Evolutionary conservation across 2,888 invertebrate species (phyloP).

Genomic region (Elgonia sp.): DNA sequence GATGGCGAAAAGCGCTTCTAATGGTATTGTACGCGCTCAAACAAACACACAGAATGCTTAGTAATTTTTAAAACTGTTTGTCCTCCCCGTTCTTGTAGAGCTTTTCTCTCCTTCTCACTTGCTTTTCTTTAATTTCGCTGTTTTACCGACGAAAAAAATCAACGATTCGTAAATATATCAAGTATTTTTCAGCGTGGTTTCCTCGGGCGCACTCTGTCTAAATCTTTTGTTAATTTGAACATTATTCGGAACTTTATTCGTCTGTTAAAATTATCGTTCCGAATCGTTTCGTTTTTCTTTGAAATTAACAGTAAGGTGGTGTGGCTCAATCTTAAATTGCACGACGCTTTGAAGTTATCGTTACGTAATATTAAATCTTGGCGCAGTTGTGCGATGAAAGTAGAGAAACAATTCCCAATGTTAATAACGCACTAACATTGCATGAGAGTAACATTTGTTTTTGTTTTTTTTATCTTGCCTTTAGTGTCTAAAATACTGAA

Average conservation of each 20-base stretch:
- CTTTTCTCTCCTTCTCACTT: constrained; percentile 53
- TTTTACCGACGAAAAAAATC: constrained; percentile 71
- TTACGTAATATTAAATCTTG: constrained; percentile 57
- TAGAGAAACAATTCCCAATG: not conserved
- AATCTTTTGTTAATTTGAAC: constrained; percentile 64
- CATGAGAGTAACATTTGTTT: not conserved
- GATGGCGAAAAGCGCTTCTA: constrained; percentile 80
- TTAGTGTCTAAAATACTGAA: too few relatives aligned
- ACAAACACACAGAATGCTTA: constrained; percentile 82
- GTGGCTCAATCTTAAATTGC: constrained; percentile 36
- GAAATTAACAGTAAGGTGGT: constrained; percentile 50
- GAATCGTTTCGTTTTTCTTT: constrained; percentile 62
- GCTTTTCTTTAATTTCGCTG: constrained; percentile 51
- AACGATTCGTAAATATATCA: constrained; percentile 74
- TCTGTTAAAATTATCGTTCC: constrained; percentile 55
- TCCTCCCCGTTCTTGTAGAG: constrained; percentile 66
- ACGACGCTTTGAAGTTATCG: constrained; percentile 40
- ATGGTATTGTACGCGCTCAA: constrained; percentile 83
- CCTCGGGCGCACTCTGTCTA: constrained; percentile 28
- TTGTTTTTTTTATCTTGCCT: too few relatives aligned
- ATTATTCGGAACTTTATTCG: constrained; percentile 51
- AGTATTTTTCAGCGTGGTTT: constrained; percentile 60
- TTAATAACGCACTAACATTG: not conserved
- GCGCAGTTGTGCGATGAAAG: constrained; percentile 11
- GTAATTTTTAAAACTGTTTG: constrained; percentile 78